These are phyloP conservation scores for Ramphastos sulfuratus DNA, from an alignment of 2,113 vertebrate species.

Conservation along the genomic window DNA sequence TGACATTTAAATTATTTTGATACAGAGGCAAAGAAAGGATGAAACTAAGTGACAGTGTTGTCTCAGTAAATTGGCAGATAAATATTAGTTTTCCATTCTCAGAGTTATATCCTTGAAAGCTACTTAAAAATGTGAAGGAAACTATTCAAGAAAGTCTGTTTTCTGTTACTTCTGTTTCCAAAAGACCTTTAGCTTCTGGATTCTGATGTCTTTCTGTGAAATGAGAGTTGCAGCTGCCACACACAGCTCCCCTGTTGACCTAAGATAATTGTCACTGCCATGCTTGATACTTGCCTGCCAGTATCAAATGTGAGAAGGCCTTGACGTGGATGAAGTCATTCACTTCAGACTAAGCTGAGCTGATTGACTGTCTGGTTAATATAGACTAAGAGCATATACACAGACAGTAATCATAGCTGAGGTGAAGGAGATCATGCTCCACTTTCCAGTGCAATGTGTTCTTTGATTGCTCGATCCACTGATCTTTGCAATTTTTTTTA, in stretches of 20 bases:
- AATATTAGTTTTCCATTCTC: not conserved
- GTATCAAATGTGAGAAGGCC: not conserved
- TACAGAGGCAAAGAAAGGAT: not conserved
- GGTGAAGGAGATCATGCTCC: not conserved
- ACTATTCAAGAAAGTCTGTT: not conserved
- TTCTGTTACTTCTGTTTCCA: not conserved
- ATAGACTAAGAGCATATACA: not conserved
- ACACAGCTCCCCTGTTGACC: not conserved
- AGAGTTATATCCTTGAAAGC: not conserved
- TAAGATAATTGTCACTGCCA: not conserved
- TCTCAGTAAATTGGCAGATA: not conserved
- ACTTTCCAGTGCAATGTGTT: not conserved
- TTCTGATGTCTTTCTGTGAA: not conserved
- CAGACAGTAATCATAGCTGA: rapidly evolving
- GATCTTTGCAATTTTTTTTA: not conserved
- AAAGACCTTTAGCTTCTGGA: not conserved
- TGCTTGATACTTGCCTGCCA: not conserved
- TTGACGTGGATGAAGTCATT: not conserved
- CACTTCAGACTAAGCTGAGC: not conserved
- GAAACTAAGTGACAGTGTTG: not conserved
- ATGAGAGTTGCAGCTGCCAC: not conserved
- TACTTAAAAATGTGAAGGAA: not conserved
- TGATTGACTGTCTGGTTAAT: not conserved
- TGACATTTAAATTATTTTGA: not conserved
- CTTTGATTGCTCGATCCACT: not conserved